These are phyloP conservation scores for Diogma glabrata DNA, from an alignment of 2,888 invertebrate species.

Conservation along the genomic window DNA sequence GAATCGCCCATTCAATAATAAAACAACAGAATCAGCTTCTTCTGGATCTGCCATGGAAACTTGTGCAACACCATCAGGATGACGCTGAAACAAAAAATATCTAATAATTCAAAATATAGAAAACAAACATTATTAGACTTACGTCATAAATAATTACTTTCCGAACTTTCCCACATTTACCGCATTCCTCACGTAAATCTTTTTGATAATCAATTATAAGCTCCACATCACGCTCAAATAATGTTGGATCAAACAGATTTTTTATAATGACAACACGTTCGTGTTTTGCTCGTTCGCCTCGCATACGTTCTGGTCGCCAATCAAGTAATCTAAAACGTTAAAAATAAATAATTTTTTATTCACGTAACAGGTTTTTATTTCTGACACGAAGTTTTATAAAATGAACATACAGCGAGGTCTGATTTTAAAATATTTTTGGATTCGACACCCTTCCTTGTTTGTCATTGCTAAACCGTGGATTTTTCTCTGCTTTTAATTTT, in stretches of 20 bases:
- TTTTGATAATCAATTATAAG: slow-evolving; percentile 84
- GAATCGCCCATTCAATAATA: slow-evolving; percentile 78
- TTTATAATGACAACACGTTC: slow-evolving; percentile 88
- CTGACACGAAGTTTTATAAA: background rate
- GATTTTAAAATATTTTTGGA: no score
- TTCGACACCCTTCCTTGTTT: no score
- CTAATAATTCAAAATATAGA: slow-evolving; percentile 3
- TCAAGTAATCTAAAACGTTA: slow-evolving; percentile 60
- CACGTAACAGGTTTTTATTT: background rate
- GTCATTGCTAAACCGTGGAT: no score
- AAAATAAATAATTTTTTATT: background rate
- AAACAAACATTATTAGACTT: slow-evolving; percentile 32
- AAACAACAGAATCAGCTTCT: slow-evolving; percentile 82
- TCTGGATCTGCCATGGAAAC: slow-evolving; percentile 83
- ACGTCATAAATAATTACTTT: slow-evolving; percentile 88
- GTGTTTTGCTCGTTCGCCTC: slow-evolving; percentile 74
- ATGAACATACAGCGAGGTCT: background rate
- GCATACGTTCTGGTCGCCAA: slow-evolving; percentile 89
- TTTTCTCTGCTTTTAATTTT: no score
- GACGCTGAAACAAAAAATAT: slow-evolving; percentile 43
- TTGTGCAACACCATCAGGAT: slow-evolving; percentile 90
- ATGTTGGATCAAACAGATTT: slow-evolving; percentile 79
- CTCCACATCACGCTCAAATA: slow-evolving; percentile 82
- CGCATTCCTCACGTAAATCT: slow-evolving; percentile 78
- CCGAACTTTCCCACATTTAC: slow-evolving; percentile 82